A percentile compares a stretch with the other conserved stretches of the same genome.
Conservation (phyloP, 2,888 invertebrate species). For the Andrena camellia region DNA sequence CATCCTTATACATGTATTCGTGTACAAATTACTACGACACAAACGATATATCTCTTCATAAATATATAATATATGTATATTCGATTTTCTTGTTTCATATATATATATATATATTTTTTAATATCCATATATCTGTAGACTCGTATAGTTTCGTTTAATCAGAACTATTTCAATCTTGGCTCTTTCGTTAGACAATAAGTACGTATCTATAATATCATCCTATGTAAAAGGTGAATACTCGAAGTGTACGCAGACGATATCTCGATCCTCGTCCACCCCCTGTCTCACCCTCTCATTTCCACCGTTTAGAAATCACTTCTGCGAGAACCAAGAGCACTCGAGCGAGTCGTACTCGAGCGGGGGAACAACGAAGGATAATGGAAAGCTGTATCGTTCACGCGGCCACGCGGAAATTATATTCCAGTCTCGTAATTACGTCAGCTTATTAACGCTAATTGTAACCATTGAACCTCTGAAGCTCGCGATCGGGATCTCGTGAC, state of each 20-base stretch:
- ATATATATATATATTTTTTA: constrained; percentile 66
- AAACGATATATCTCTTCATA: constrained; percentile 80
- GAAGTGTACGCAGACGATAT: constrained; percentile 19
- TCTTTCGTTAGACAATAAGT: constrained; percentile 47
- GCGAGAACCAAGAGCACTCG: background rate
- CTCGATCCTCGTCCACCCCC: constrained; percentile 14
- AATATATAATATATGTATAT: constrained; percentile 79
- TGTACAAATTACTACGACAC: constrained; percentile 76
- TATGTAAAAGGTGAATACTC: constrained; percentile 35
- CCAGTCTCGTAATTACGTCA: constrained; percentile 3
- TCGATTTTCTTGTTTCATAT: constrained; percentile 76
- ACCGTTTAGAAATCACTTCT: background rate
- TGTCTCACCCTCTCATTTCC: constrained; percentile 16
- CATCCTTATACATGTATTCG: constrained; percentile 69
- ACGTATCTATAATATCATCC: constrained; percentile 31
- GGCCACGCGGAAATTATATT: background rate
- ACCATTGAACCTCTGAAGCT: background rate
- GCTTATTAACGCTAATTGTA: background rate
- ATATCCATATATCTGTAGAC: constrained; percentile 75
- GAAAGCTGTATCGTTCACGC: background rate
- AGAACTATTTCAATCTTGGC: constrained; percentile 74
- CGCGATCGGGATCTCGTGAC: background rate
- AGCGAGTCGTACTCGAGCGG: constrained; percentile 5
- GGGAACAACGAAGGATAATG: background rate
- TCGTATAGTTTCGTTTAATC: constrained; percentile 76